Base-by-base conservation (phyloP, 2,113 vertebrate species). In the Fregetta grallaria region DNA sequence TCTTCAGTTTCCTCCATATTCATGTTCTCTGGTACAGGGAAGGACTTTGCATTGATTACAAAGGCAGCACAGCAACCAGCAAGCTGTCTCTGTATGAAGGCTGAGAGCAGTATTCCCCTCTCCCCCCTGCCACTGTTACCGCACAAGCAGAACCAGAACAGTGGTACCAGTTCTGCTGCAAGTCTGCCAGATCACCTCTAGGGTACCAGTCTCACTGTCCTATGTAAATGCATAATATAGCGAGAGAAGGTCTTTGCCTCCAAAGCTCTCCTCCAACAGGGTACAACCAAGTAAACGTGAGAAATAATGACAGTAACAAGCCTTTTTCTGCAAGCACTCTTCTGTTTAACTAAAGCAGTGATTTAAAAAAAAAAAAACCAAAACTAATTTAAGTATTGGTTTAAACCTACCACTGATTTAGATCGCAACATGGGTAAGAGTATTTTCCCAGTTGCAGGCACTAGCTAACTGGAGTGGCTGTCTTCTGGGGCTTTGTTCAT, bases 151-250 rank as follows among this genome's bases (percentile, higher is more conserved):
- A 67, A 21, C 52, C 29, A 45, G n/a, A 67, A 21, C 52, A 36
- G 62, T 3, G 1, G 25, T 19, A 23, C 16, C 59, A 20, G 32
- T 27, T 84, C 47, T 21, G 45, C 26, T 61, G 25, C 30, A 44
- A 7, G 23, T 17, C 44, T 61, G 40, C 23, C 30, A 36, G 26
- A 8, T 19, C 56, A 27, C 23, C n/a, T 47, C 15, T 4, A 9
- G 29, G 42, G 29, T 27, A 27, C 42, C 15, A 5, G 11, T 16
- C 42, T 76, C 30, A 9, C 50, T 15, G 1, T 32, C 42, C 7
- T 2, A 55, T 6, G 8, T 15, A 38, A 58, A 36, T 27, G 23
- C 3, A 2, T 21, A 27, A 38, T 3, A 15, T 0, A 30, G 55
- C 38, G 59, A 42, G 45, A 44, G 49, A 16, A 19, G 9, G 11